Base-by-base conservation (phyloP, 2,888 invertebrate species). In the Chloromyia formosa region DNA sequence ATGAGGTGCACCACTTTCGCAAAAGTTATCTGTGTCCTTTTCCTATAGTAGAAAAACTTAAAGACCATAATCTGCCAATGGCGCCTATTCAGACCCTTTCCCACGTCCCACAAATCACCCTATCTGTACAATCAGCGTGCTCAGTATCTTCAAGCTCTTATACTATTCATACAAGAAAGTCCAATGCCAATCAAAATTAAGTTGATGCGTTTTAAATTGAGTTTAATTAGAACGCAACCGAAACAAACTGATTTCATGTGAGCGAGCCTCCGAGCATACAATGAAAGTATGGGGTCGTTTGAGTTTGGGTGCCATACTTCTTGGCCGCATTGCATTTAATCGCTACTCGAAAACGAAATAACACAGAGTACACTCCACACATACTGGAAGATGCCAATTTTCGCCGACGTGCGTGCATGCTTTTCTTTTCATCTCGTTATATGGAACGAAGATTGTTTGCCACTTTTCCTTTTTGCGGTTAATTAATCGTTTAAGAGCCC, bases 181-280 rank as follows among this genome's bases (percentile, higher is more conserved):
- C 20, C 16, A 56, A 35, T 18, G 18, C 18, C 56, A 20, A 56
- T 64, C 42, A 40, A 64, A 64, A 64, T 64, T 64, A 40, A 40
- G 16, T 64, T 64, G 62, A 64, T 64, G 62, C 62, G 62, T 64
- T 64, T 64, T 64, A 64, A 64, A 64, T 64, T 64, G 62, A 64
- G 40, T 64, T 64, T 64, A 64, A 64, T 64, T 64, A 16, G 12
- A 40, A 64, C 42, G 62, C 62, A 64, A 64, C 62, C 62, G 23
- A 35, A 64, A 23, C 62, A 64, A 64, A 40, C 40, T 64, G 62
- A 64, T 64, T 61, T 61, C 7, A 5, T 61, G 27, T 7, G 7
- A 35, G 27, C 27, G 2, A 35, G 27, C 27, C 7, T 49, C 3
- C 10, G 49, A n/a, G 10, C 27, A 49, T n/a, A 49, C 49, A 49